Conservation (phyloP, 2,113 vertebrate genomes). For the Symphodus melops region DNA sequence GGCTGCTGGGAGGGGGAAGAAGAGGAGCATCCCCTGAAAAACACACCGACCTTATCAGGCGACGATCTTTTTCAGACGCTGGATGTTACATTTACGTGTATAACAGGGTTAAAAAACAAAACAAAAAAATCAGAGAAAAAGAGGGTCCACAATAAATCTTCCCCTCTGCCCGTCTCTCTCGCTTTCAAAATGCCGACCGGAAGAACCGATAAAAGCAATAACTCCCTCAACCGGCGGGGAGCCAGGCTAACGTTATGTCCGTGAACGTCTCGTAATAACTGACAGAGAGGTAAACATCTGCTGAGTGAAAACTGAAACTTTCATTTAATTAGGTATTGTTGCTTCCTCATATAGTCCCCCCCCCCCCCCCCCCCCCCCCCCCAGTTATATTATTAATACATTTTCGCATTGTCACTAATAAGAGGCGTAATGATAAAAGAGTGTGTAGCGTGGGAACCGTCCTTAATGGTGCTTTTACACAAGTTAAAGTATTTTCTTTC, state of each 20-base stretch:
- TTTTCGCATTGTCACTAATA: neutral
- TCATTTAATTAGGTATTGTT: no score
- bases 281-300: no score
- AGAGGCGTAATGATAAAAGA: no score
- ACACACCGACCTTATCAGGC: constrained; percentile 11
- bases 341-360: no score
- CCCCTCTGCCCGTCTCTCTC: constrained; percentile 73
- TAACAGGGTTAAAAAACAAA: constrained; percentile 10
- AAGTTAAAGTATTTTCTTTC: no score
- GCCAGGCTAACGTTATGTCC: no score
- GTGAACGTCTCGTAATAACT: no score
- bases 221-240: constrained; percentile 93
- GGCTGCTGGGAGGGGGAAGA: constrained; percentile 72
- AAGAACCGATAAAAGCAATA: constrained; percentile 87
- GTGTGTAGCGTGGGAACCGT: no score
- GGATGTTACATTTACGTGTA: constrained; percentile 20
- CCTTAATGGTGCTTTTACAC: neutral
- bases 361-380: no score
- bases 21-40: constrained; percentile 51
- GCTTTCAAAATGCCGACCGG: constrained; percentile 93
- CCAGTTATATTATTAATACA: no score
- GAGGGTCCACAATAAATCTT: constrained; percentile 55
- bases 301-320: no score
- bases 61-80: neutral
- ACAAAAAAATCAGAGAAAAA: constrained; percentile 52